A percentile compares a stretch with the other conserved stretches of the same genome.
These are phyloP conservation scores for Ctenopoma kingsleyae DNA, from an alignment of 2,797 vertebrate genomes.

Conservation along the genomic window DNA sequence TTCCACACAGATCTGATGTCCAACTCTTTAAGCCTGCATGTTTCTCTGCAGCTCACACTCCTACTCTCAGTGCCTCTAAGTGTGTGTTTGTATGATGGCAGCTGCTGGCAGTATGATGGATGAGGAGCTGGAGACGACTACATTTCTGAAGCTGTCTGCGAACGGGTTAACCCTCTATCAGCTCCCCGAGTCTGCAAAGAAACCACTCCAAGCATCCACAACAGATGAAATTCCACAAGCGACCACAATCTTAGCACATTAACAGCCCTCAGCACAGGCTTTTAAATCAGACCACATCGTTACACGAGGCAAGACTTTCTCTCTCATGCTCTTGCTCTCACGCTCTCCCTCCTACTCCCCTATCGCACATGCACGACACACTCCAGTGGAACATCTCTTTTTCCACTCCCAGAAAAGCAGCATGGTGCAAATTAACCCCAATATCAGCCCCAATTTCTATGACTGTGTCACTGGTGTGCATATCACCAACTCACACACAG, in stretches of 20 bases:
- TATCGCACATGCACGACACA: constrained; percentile 49
- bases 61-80: constrained; percentile 28
- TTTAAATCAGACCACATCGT: constrained; percentile 73
- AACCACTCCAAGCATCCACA: constrained; percentile 36
- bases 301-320: constrained; percentile 48
- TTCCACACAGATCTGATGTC: neutral
- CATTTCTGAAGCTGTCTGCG: constrained; percentile 58
- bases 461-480: constrained; percentile 38
- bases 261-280: constrained; percentile 62
- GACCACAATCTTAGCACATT: constrained; percentile 74
- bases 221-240: constrained; percentile 61
- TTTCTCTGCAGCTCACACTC: constrained; percentile 26
- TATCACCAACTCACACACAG: constrained; percentile 34
- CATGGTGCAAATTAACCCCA: constrained; percentile 50
- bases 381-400: constrained; percentile 61
- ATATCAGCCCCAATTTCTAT: constrained; percentile 45
- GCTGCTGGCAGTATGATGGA: constrained; percentile 76
- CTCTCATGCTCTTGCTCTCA: constrained; percentile 50
- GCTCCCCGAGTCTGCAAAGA: constrained; percentile 11
- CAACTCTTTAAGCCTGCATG: constrained; percentile 17
- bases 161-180: constrained; percentile 61
- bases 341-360: constrained; percentile 40
- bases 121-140: constrained; percentile 63
- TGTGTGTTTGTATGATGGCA: constrained; percentile 51
- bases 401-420: constrained; percentile 48